Percentiles rank a stretch among this genome's conserved stretches.
These are phyloP conservation scores for Helostoma temminkii DNA, from an alignment of 2,797 vertebrate genomes.

Conservation along the genomic window DNA sequence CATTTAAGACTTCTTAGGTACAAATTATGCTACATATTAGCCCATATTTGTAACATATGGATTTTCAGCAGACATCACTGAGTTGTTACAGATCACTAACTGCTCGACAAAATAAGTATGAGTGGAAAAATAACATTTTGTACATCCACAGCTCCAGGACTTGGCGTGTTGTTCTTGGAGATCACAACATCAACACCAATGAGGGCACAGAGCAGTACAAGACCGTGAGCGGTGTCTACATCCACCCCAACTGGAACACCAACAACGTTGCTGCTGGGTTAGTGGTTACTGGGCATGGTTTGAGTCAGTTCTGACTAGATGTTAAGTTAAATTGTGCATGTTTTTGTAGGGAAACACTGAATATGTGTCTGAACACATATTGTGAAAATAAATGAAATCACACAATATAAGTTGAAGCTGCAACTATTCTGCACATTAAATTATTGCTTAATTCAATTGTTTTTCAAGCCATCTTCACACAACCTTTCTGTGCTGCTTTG, in stretches of 20 bases:
- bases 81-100: not conserved
- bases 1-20: too few species aligned
- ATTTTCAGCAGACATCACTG: not conserved
- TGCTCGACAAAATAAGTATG: not conserved
- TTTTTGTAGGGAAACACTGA: too few species aligned
- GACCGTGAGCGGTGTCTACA: constrained; percentile 80
- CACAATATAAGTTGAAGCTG: not conserved
- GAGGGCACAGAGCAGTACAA: constrained; percentile 88
- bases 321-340: too few species aligned
- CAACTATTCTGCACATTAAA: too few species aligned
- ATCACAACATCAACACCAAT: constrained; percentile 84
- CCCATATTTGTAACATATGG: not conserved
- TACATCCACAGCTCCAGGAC: constrained; percentile 65
- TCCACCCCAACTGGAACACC: constrained; percentile 87
- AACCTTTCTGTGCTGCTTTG: too few species aligned
- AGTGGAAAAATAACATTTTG: constrained; percentile 2
- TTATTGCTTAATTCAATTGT: too few species aligned
- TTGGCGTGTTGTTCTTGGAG: constrained; percentile 90
- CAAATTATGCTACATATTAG: too few species aligned
- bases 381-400: not conserved
- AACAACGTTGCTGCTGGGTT: constrained; percentile 85
- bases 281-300: constrained; percentile 15
- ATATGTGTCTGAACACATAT: not conserved
- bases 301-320: not conserved
- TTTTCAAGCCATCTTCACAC: too few species aligned